phyloP scores from a whole-genome alignment of 2,888 invertebrate genomes.

The Amblyjoppa fuscipennis region DNA sequence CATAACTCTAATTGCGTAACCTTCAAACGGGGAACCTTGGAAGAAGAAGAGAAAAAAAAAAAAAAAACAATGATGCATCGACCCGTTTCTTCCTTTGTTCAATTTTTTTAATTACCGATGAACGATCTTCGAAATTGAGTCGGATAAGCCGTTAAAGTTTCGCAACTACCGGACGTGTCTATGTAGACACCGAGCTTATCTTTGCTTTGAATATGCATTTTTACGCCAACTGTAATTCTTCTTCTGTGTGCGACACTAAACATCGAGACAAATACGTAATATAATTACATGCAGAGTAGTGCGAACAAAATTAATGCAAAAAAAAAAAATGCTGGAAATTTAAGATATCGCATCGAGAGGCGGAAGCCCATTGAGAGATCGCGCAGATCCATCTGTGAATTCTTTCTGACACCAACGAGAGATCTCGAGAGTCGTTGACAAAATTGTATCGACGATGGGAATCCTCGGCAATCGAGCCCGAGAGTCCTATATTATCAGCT shows the following conservation, averaged over 20 bases:
- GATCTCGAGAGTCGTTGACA: background rate
- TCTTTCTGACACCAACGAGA: background rate
- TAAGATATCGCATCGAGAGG: too few relatives aligned
- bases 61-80: conserved; percentile 20
- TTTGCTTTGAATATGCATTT: background rate
- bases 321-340: too few relatives aligned
- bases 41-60: conserved; percentile 7
- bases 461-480: too few relatives aligned
- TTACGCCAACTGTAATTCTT: background rate
- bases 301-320: too few relatives aligned
- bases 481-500: too few relatives aligned
- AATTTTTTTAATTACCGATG: conserved; percentile 44
- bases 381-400: conserved; percentile 41
- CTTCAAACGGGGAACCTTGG: conserved; percentile 52
- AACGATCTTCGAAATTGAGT: conserved; percentile 12
- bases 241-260: background rate
- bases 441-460: too few relatives aligned
- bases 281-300: too few relatives aligned
- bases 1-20: conserved; percentile 63
- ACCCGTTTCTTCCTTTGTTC: conserved; percentile 50
- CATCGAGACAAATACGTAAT: too few relatives aligned
- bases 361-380: too few relatives aligned
- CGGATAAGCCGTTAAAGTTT: conserved; percentile 26
- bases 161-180: background rate
- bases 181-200: conserved; percentile 25